A percentile compares a stretch with the other conserved stretches of the same genome.
Evolutionary conservation across 2,888 invertebrate species (phyloP).

Genomic region (Dicycla oo): DNA sequence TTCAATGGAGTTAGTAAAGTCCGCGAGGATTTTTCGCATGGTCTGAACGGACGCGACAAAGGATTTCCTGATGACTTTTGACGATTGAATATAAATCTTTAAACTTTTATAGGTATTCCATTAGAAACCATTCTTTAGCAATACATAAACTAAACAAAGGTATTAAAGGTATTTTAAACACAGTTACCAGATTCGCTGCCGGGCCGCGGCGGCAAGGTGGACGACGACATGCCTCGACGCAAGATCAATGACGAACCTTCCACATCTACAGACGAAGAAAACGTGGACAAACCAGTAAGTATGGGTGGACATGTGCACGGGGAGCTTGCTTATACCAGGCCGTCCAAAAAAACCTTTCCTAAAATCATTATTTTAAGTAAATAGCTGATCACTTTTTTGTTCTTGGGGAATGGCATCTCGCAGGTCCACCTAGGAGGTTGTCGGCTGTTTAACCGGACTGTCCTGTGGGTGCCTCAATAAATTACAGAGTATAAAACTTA

Average conservation of each 20-base stretch:
- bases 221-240: slow-evolving; percentile 72
- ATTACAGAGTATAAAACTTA: no score
- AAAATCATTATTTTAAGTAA: neutral
- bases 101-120: no score
- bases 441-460: no score
- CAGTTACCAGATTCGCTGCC: slow-evolving; percentile 84
- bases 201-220: slow-evolving; percentile 79
- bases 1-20: no score
- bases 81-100: neutral
- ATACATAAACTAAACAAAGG: neutral
- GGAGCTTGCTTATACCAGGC: neutral
- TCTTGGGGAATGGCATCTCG: no score
- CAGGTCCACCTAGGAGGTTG: no score
- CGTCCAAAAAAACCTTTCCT: neutral
- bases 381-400: neutral
- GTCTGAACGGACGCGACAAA: no score
- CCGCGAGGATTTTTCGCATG: no score
- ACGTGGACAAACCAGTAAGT: slow-evolving; percentile 72
- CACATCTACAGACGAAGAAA: slow-evolving; percentile 62
- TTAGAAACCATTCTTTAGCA: no score
- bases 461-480: no score
- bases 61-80: neutral
- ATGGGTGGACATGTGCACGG: no score
- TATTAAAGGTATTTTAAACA: neutral
- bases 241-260: slow-evolving; percentile 67